These are phyloP conservation scores for Pteropus rufus DNA, from an alignment of 2,797 vertebrate species.

Conservation along the genomic window DNA sequence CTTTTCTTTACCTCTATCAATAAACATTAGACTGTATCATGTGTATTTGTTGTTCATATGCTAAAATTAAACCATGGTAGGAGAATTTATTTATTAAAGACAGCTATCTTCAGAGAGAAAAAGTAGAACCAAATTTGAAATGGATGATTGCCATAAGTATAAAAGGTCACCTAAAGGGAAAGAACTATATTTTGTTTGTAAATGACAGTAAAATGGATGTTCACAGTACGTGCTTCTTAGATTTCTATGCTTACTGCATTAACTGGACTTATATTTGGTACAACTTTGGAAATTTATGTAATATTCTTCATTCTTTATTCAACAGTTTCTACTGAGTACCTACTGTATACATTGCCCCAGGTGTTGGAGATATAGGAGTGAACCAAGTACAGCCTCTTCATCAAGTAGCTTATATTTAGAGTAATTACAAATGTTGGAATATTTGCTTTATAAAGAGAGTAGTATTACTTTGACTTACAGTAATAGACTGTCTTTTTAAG, in stretches of 20 bases:
- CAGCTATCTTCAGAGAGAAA: neutral
- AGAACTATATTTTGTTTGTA: neutral
- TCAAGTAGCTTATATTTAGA: neutral
- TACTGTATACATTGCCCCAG: neutral
- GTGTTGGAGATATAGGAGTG: neutral
- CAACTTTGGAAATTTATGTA: neutral
- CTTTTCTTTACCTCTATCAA: neutral
- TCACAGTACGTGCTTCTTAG: neutral
- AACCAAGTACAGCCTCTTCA: neutral
- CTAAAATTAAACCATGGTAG: neutral
- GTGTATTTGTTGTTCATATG: neutral
- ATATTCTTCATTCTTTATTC: neutral
- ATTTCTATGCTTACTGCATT: neutral
- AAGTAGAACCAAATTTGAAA: neutral
- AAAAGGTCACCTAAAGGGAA: neutral
- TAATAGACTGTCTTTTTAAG: neutral
- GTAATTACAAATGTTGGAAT: neutral
- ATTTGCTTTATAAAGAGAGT: neutral
- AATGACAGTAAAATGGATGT: neutral
- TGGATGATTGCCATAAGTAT: neutral
- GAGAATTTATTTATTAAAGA: slow-evolving; percentile 7
- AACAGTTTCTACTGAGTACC: neutral
- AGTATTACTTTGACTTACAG: neutral
- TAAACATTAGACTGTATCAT: neutral
- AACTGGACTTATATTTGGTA: neutral